Evolutionary conservation across 2,797 vertebrate species (phyloP), one percentile per base, ranked within the genome.

Genomic region (Holocentrus rufus): DNA sequence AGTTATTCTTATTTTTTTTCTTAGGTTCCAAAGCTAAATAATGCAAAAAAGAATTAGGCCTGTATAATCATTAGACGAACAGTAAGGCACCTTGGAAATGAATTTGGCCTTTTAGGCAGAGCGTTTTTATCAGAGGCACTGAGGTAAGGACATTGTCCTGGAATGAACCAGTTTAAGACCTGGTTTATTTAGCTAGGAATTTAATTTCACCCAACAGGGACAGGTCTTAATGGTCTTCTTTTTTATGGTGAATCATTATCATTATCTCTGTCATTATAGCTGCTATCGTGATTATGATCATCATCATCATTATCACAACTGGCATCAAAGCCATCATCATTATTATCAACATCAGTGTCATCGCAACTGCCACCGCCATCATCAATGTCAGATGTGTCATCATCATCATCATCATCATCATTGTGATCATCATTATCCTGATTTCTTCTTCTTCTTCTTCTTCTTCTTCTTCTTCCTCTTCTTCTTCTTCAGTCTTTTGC

Each of bases 11-110:
- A 9, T 39, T 34, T 8, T 39, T 39, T 39, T 39, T 34, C 31
- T 39, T 39, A 1, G 36, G 7, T 39, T 39, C 36, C 36, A 8
- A 39, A 39, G 36, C 36, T 10, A 39, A 6, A 47, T 17, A 57
- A 57, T 53, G 49, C 31, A n/a, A 64, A 57, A 72, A 49, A 49
- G 22, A 72, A 72, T 72, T 72, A 57, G 60, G 18, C 22, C 70
- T 49, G 61, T 36, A 42, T 72, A 65, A 65, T 72, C 65, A 72
- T 58, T 47, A 47, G 36, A 42, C 7, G 39, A 56, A 61, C 36
- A 46, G 25, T 11, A 30, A 56, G 44, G 30, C 18, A 18, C 46
- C 69, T 49, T 22, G 4, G 30, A 47, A 15, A 36, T 72, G 23
- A 44, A 55, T 44, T 44, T 42, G 25, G 3, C 31, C n/a, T 55